phyloP scores from a whole-genome alignment of 2,113 vertebrate genomes.

The Polypterus senegalus region DNA sequence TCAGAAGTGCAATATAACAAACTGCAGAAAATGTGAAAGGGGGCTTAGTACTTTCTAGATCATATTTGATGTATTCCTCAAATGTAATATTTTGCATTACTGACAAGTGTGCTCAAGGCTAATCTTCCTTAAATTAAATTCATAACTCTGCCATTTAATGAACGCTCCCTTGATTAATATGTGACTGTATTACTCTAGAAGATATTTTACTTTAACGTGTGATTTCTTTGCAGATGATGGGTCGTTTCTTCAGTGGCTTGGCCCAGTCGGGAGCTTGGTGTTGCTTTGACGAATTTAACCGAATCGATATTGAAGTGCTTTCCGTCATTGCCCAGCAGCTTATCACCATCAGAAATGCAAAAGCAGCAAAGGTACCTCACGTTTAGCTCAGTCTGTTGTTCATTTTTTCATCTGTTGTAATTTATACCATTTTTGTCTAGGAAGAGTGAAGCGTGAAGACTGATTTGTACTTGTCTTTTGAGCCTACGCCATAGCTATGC shows the following conservation, averaged over 20 bases:
- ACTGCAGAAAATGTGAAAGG: too few relatives aligned
- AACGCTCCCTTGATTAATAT: neutral
- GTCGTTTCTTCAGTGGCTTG: slow-evolving; percentile 66
- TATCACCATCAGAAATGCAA: slow-evolving; percentile 64
- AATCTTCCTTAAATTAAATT: too few relatives aligned
- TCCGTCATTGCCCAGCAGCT: slow-evolving; percentile 70
- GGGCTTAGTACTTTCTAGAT: too few relatives aligned
- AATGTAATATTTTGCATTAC: too few relatives aligned
- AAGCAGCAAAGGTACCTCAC: slow-evolving; percentile 53
- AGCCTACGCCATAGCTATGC: too few relatives aligned
- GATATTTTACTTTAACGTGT: neutral
- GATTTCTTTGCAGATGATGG: slow-evolving; percentile 60
- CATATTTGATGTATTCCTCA: too few relatives aligned
- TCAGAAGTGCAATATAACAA: too few relatives aligned
- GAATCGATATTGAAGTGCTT: slow-evolving; percentile 69
- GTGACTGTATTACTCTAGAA: neutral
- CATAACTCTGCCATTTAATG: too few relatives aligned
- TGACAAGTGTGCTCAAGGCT: too few relatives aligned
- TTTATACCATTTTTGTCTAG: too few relatives aligned
- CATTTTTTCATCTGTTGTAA: neutral
- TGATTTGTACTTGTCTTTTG: too few relatives aligned
- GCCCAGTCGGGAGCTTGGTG: slow-evolving; percentile 70
- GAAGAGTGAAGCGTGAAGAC: too few relatives aligned
- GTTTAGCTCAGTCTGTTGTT: neutral
- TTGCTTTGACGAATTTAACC: slow-evolving; percentile 72